Evolutionary conservation across 53 echinoderm and acorn worm genomes (phyloP).

Genomic region (Mesocentrotus franciscanus): DNA sequence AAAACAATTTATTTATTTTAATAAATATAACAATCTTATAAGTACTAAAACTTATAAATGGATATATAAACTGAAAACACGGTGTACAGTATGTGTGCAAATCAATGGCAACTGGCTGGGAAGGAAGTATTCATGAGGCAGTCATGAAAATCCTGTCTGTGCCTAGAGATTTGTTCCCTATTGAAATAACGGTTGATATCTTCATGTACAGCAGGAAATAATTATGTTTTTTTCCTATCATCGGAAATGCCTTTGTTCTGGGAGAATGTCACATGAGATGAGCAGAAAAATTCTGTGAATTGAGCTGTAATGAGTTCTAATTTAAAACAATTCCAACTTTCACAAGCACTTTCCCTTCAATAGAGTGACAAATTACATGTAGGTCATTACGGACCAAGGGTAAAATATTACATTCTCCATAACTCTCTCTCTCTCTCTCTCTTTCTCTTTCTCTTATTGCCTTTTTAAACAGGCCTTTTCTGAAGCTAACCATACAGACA

Average conservation of each 20-base stretch:
- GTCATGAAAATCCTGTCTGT: conserved; percentile 2
- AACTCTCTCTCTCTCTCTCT: neutral
- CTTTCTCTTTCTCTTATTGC: no score
- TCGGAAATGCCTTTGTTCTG: conserved; percentile 42
- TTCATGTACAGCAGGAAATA: conserved; percentile 20
- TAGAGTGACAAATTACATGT: neutral
- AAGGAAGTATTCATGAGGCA: conserved; percentile 6
- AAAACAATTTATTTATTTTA: no score
- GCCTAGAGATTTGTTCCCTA: conserved; percentile 3
- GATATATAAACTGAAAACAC: no score
- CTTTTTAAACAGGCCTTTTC: neutral
- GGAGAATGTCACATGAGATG: conserved; percentile 2
- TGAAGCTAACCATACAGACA: neutral
- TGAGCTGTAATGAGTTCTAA: neutral
- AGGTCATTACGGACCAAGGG: neutral
- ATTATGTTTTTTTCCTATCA: conserved; percentile 4
- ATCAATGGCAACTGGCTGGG: neutral
- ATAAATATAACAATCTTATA: no score
- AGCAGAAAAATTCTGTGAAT: neutral
- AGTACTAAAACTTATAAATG: no score
- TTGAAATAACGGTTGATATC: neutral
- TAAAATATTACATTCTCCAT: neutral
- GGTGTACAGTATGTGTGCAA: no score
- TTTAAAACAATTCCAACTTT: neutral
- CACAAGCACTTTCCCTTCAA: neutral